phyloP scores from a whole-genome alignment of 64 coral and sea anemone genomes.

The Astreopora myriophthalma region DNA sequence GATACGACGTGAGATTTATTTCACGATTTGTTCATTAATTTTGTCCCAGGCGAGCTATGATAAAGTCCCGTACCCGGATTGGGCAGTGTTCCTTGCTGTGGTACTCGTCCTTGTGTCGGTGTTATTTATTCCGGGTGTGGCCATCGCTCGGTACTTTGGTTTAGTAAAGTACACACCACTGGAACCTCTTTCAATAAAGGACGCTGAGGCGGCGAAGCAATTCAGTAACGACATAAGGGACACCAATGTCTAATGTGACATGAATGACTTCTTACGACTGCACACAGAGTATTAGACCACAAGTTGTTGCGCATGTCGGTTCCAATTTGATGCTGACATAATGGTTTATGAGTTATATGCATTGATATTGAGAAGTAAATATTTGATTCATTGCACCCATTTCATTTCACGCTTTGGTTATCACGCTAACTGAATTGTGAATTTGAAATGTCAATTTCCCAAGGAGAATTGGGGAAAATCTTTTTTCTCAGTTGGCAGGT shows the following conservation, averaged over 20 bases:
- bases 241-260: background rate
- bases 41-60: conserved; percentile 61
- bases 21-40: background rate
- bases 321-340: too few relatives aligned
- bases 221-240: background rate
- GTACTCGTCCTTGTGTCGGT: conserved; percentile 70
- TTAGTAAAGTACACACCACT: conserved; percentile 15
- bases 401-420: too few relatives aligned
- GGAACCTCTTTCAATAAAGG: background rate
- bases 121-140: conserved; percentile 79
- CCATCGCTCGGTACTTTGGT: conserved; percentile 74
- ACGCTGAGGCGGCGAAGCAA: background rate
- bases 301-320: too few relatives aligned
- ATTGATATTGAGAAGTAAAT: too few relatives aligned
- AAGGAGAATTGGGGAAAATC: too few relatives aligned
- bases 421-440: too few relatives aligned
- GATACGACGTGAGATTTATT: too few relatives aligned
- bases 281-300: background rate
- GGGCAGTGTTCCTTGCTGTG: conserved; percentile 81
- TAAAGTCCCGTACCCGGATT: conserved; percentile 73
- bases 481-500: too few relatives aligned
- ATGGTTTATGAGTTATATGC: too few relatives aligned
- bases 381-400: too few relatives aligned
- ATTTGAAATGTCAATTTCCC: too few relatives aligned
- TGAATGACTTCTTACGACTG: background rate